phyloP scores from a whole-genome alignment of 2,888 invertebrate genomes.

The Icerya purchasi region DNA sequence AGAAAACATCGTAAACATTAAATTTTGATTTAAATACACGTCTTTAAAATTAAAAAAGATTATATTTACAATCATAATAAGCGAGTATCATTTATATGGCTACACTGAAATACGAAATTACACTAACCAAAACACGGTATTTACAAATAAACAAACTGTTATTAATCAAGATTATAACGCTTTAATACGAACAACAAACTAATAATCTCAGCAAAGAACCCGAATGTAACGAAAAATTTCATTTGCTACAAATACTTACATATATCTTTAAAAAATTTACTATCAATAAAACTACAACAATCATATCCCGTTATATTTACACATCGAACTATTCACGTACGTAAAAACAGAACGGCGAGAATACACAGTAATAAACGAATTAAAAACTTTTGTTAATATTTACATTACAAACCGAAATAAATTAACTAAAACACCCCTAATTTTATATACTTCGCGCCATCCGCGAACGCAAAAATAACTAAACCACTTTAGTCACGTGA shows the following conservation, averaged over 20 bases:
- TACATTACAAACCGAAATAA: neutral
- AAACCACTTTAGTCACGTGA: constrained; percentile 30
- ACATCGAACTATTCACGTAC: neutral
- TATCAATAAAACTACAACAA: too few relatives aligned
- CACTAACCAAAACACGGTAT: too few relatives aligned
- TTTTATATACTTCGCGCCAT: constrained; percentile 31
- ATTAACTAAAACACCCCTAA: neutral
- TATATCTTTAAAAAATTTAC: too few relatives aligned
- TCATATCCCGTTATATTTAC: neutral
- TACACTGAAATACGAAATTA: neutral
- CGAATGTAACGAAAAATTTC: too few relatives aligned
- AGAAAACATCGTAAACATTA: too few relatives aligned
- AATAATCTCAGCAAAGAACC: too few relatives aligned
- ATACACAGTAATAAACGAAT: too few relatives aligned
- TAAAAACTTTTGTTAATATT: neutral
- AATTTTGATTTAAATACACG: neutral
- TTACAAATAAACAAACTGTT: too few relatives aligned
- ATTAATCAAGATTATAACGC: too few relatives aligned
- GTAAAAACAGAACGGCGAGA: too few relatives aligned
- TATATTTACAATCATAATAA: neutral
- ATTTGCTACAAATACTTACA: too few relatives aligned
- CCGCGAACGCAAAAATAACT: constrained; percentile 32
- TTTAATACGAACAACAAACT: too few relatives aligned
- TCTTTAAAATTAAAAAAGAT: neutral
- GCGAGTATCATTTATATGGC: neutral